phyloP scores from a whole-genome alignment of 2,797 vertebrate species.

The Thalassophryne amazonica region DNA sequence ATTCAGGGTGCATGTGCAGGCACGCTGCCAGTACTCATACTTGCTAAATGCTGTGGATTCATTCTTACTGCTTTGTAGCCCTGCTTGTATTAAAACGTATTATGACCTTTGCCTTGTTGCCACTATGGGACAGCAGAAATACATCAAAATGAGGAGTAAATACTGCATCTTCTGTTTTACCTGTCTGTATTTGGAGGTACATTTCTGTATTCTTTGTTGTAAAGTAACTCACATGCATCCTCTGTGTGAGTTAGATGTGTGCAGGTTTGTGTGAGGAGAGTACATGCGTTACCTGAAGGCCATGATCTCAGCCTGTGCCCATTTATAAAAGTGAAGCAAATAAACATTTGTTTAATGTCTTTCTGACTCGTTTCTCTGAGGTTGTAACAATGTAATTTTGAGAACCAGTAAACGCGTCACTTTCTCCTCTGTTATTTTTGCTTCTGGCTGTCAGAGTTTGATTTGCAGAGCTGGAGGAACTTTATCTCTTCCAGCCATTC shows the following conservation, averaged over 20 bases:
- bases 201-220: slow-evolving; percentile 26
- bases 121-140: slow-evolving; percentile 10
- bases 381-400: neutral
- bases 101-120: slow-evolving; percentile 35
- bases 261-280: slow-evolving; percentile 31
- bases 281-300: slow-evolving; percentile 57
- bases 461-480: neutral
- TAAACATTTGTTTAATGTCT: slow-evolving; percentile 63
- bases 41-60: slow-evolving; percentile 41
- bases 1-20: slow-evolving; percentile 50
- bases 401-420: neutral
- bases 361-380: slow-evolving; percentile 11
- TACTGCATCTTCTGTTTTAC: slow-evolving; percentile 36
- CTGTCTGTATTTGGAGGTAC: slow-evolving; percentile 29
- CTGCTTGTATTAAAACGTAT: slow-evolving; percentile 49
- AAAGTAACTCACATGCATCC: slow-evolving; percentile 36
- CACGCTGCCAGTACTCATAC: slow-evolving; percentile 54
- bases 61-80: slow-evolving; percentile 54
- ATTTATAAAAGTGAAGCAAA: slow-evolving; percentile 62
- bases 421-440: slow-evolving; percentile 11
- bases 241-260: slow-evolving; percentile 7
- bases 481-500: slow-evolving; percentile 58
- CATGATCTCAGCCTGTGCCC: slow-evolving; percentile 57
- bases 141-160: slow-evolving; percentile 29
- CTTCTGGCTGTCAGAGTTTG: slow-evolving; percentile 3